These are phyloP conservation scores for Odobenus rosmarus DNA, from an alignment of 2,113 vertebrate species.

Conservation along the genomic window DNA sequence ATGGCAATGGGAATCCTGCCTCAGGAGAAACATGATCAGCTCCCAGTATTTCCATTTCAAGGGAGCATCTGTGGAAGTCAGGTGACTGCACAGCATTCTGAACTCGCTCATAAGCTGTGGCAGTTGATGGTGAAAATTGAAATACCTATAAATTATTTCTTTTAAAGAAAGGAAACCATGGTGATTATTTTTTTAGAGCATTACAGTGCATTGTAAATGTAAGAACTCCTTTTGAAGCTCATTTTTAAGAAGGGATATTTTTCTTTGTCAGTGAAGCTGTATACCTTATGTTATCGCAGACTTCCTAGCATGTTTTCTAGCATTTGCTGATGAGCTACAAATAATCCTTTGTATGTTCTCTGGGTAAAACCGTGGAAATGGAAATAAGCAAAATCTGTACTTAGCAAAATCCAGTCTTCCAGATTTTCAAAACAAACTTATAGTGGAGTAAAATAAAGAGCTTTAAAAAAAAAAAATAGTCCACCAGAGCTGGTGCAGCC, in stretches of 20 bases:
- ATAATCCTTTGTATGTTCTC: not conserved
- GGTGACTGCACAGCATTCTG: not conserved
- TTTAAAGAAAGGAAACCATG: constrained; percentile 38
- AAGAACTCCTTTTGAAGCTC: constrained; percentile 36
- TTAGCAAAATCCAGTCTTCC: not conserved
- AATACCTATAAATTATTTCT: constrained; percentile 16
- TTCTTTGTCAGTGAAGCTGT: not conserved
- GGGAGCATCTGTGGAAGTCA: constrained; percentile 33
- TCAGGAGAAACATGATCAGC: constrained; percentile 50
- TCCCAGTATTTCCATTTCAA: constrained; percentile 79
- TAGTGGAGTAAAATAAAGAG: not conserved
- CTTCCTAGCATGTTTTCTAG: not conserved
- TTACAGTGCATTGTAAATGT: not conserved
- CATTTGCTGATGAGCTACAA: not conserved
- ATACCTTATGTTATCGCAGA: not conserved
- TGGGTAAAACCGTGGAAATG: not conserved
- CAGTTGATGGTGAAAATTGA: not conserved
- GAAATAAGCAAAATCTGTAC: constrained; percentile 6
- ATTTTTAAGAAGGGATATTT: constrained; percentile 7
- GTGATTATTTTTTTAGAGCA: not conserved
- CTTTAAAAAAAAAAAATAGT: not conserved
- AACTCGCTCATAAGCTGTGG: not conserved
- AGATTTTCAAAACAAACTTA: constrained; percentile 34
- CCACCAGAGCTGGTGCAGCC: not conserved
- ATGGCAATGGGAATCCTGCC: not conserved